A percentile compares a stretch with the other conserved stretches of the same genome.
Conservation (phyloP, 1,140 invertebrate species). For the Drosophila bipectinata region DNA sequence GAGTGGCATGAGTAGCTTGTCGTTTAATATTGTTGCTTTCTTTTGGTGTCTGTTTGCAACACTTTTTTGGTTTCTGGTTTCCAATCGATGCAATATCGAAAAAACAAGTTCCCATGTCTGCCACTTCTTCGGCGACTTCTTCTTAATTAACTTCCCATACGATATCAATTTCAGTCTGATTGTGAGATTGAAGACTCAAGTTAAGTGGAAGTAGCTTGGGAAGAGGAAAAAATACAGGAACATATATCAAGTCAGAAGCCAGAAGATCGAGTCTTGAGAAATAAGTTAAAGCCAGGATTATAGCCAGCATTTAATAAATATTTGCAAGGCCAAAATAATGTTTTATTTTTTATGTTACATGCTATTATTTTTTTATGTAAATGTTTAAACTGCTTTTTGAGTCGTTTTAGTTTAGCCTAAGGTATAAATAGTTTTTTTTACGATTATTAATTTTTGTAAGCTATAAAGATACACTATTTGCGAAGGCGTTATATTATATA, state of each 20-base stretch:
- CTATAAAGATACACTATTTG: constrained; percentile 13
- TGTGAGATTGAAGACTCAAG: constrained; percentile 44
- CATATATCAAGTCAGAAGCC: constrained; percentile 5
- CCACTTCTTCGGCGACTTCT: constrained; percentile 37
- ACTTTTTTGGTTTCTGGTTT: constrained; percentile 69
- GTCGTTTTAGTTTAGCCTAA: background rate
- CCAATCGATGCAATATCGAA: constrained; percentile 41
- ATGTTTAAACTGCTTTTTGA: background rate
- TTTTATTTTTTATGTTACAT: background rate
- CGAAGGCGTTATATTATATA: constrained; percentile 31
- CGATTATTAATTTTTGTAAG: background rate
- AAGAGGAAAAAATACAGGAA: constrained; percentile 18
- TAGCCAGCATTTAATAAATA: background rate
- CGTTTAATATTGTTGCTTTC: constrained; percentile 25
- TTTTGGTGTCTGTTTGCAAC: constrained; percentile 29
- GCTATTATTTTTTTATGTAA: background rate
- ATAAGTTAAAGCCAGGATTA: background rate
- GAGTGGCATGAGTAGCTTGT: constrained; percentile 13
- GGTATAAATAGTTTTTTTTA: background rate
- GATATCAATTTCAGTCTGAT: constrained; percentile 67
- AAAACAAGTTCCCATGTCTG: constrained; percentile 56
- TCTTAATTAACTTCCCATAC: constrained; percentile 78
- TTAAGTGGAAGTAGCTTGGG: constrained; percentile 36
- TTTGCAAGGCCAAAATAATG: background rate
- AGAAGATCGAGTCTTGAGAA: background rate